Conservation (phyloP, 2,113 vertebrate genomes). For the Callopanchax toddi region DNA sequence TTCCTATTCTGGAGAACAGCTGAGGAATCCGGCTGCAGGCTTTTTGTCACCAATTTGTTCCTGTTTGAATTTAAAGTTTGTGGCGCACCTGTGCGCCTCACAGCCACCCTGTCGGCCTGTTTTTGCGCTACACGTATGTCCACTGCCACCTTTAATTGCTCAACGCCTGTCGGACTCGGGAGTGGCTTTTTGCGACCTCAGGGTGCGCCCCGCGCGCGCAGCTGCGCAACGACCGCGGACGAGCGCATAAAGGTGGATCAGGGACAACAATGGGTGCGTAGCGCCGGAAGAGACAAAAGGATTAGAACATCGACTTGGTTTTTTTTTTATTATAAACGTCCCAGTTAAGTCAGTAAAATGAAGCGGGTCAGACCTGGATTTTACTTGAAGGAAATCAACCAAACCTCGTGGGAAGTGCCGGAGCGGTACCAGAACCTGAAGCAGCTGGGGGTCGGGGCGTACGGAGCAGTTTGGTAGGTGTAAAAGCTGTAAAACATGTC, state of each 20-base stretch:
- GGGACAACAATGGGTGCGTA: slow-evolving; percentile 64
- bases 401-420: slow-evolving; percentile 91
- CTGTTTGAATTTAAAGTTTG: accelerated
- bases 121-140: not conserved
- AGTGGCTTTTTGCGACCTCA: slow-evolving; percentile 65
- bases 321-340: not conserved
- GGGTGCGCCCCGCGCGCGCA: slow-evolving; percentile 61
- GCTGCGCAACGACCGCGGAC: slow-evolving; percentile 49
- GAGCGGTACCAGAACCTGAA: slow-evolving; percentile 88
- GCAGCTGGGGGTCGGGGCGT: slow-evolving; percentile 92
- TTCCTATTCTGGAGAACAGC: too few species aligned
- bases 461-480: slow-evolving; percentile 95
- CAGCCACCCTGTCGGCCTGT: accelerated
- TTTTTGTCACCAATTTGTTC: too few species aligned
- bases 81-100: not conserved
- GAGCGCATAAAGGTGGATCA: slow-evolving; percentile 53
- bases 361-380: slow-evolving; percentile 82
- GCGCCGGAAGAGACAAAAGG: slow-evolving; percentile 30
- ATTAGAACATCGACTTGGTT: not conserved
- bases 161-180: slow-evolving; percentile 43
- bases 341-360: slow-evolving; percentile 47
- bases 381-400: slow-evolving; percentile 89
- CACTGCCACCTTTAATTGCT: slow-evolving; percentile 43
- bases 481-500: not conserved
- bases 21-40: too few species aligned